These are phyloP conservation scores for Coenonympha glycerion DNA, from an alignment of 2,888 invertebrate genomes.

Conservation along the genomic window DNA sequence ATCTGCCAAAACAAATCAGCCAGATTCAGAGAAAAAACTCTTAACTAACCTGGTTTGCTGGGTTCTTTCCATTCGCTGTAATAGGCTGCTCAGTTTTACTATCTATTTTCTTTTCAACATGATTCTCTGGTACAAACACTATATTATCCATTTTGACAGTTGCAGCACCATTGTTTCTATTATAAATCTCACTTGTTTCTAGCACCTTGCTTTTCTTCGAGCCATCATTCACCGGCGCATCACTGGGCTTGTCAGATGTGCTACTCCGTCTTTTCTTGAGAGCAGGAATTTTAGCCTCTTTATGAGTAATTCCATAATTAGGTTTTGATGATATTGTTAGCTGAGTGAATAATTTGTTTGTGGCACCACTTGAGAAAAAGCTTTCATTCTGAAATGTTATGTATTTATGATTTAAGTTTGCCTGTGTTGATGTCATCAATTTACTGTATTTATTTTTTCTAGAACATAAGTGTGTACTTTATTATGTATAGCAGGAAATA, in stretches of 20 bases:
- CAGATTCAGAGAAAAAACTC: too few relatives aligned
- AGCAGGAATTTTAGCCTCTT: constrained; percentile 58
- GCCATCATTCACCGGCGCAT: constrained; percentile 50
- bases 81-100: constrained; percentile 45
- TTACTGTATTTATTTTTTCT: too few relatives aligned
- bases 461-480: too few relatives aligned
- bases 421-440: too few relatives aligned
- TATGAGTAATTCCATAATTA: constrained; percentile 46
- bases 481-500: too few relatives aligned
- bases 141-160: constrained; percentile 49
- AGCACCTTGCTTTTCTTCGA: constrained; percentile 58
- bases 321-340: constrained; percentile 66
- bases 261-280: constrained; percentile 67
- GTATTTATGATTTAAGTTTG: too few relatives aligned
- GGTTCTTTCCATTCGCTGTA: constrained; percentile 60
- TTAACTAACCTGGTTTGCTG: constrained; percentile 44
- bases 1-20: too few relatives aligned
- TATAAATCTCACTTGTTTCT: constrained; percentile 61
- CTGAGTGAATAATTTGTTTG: constrained; percentile 67
- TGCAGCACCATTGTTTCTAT: constrained; percentile 50
- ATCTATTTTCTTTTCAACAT: constrained; percentile 57
- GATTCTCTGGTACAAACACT: constrained; percentile 47
- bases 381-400: constrained; percentile 67
- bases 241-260: constrained; percentile 67
- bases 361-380: constrained; percentile 54